Evolutionary conservation across 2,797 vertebrate genomes (phyloP).

Genomic region (Limosa lapponica): DNA sequence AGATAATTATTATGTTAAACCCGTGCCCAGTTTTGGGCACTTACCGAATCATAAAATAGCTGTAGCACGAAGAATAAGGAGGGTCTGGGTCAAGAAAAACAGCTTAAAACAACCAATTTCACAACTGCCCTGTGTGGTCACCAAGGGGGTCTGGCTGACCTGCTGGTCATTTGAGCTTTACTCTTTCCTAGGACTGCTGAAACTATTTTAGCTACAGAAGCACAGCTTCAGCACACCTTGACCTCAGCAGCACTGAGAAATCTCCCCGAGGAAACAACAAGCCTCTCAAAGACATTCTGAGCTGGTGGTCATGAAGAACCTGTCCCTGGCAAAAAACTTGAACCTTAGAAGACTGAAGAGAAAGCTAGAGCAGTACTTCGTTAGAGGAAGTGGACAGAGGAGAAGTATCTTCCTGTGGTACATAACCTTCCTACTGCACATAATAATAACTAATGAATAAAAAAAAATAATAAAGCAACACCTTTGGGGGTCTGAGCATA

Average conservation of each 20-base stretch:
- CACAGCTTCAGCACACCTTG: neutral
- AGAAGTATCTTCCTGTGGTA: conserved; percentile 30
- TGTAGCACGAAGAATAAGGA: conserved; percentile 42
- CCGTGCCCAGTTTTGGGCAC: conserved; percentile 13
- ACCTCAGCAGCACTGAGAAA: neutral
- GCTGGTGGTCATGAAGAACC: neutral
- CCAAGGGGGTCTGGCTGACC: neutral
- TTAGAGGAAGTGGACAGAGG: conserved; percentile 40
- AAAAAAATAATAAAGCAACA: conserved; percentile 84
- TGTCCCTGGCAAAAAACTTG: neutral
- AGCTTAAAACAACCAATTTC: neutral
- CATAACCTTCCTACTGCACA: conserved; percentile 27
- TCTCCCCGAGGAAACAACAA: neutral
- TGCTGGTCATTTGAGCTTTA: neutral
- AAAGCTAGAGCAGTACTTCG: conserved; percentile 28
- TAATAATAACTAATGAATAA: conserved; percentile 65
- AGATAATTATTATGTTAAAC: conserved; percentile 72
- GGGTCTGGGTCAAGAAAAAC: conserved; percentile 32
- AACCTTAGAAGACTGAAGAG: neutral
- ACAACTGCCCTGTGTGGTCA: neutral
- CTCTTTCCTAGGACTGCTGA: neutral
- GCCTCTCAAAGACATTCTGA: neutral
- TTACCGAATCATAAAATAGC: conserved; percentile 45
- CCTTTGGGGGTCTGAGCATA: conserved; percentile 99
- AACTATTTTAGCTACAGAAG: neutral